phyloP scores from a whole-genome alignment of 2,797 vertebrate species.

The Lithobates sylvaticus region DNA sequence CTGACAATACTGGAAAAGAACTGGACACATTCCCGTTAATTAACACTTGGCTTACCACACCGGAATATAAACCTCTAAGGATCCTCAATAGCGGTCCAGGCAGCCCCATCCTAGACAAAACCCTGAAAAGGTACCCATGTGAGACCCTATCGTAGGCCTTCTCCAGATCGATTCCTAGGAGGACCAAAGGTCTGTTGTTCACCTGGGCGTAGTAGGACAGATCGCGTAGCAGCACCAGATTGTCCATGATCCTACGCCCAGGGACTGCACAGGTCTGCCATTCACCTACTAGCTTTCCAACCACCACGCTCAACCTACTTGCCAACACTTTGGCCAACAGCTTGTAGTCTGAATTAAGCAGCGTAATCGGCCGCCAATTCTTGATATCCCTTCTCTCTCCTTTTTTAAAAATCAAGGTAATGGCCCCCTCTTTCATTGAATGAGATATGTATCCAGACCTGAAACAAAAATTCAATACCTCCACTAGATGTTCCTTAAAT shows the following conservation, averaged over 20 bases:
- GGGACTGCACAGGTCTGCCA: neutral
- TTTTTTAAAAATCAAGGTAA: neutral
- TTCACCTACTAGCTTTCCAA: neutral
- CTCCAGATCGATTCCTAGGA: neutral
- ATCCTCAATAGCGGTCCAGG: neutral
- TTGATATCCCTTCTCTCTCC: neutral
- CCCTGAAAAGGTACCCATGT: neutral
- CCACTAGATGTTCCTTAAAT: no score
- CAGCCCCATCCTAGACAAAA: neutral
- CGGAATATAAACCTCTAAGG: no score
- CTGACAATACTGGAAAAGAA: neutral
- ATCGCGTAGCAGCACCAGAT: neutral
- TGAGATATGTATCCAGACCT: no score
- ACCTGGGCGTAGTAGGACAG: rapidly evolving
- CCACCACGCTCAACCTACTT: neutral
- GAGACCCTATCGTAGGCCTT: neutral
- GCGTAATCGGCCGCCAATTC: neutral
- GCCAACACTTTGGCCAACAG: neutral
- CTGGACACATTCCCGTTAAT: no score
- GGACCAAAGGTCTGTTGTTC: rapidly evolving
- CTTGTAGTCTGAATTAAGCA: neutral
- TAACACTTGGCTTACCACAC: rapidly evolving
- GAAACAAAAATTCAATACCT: no score
- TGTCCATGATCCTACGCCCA: neutral
- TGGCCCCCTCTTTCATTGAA: neutral